Evolutionary conservation across 2,113 vertebrate genomes (phyloP), one percentile per base, ranked within the genome.

Genomic region (Stictonetta naevosa): DNA sequence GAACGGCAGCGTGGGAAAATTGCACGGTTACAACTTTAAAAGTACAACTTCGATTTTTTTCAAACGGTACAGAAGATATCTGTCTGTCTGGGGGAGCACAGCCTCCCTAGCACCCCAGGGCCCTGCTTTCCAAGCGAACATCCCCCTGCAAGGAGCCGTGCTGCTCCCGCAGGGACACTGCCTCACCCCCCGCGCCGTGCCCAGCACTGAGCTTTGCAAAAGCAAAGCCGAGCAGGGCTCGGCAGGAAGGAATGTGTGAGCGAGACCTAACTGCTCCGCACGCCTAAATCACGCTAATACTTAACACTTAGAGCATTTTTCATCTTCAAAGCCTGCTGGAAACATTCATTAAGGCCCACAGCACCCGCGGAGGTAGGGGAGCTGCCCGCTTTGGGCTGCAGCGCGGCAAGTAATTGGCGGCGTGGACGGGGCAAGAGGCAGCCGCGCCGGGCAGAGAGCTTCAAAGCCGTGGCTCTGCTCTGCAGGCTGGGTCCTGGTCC

Each of bases 1-100:
- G 84, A 76, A 90, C 92, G 91, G 77, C 96, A 95, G 94, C 72
- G 84, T 94, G 95, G 95, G 92, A 96, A 96, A 95, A 73, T 95
- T 72, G 83, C 88, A 10, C 73, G 58, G 42, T 42, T 79, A 38
- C 73, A 56, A 78, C 88, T 58, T 42, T 63, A 50, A 40, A 83
- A 79, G 52, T 36, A 52, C 22, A 31, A 75, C 66, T 73, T 77
- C 67, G 63, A 82, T 56, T 68, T 42, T 44, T 53, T 75, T 63
- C 14, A 7, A 72, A 25, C 8, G 53, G 31, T 10, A 58, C 55
- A 44, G 83, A 71, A 73, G 33, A 68, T 13, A 8, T 6, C 53
- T 12, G 26, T 3, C 36, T 40, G 62, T 29, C 17, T 64, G 62
- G 6, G 10, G 36, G 62, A 40, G 26, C 36, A 8, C 36, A 12